Evolutionary conservation across 1,140 invertebrate species (phyloP), one percentile per base, ranked within the genome.

Genomic region (Liolophura sinensis): DNA sequence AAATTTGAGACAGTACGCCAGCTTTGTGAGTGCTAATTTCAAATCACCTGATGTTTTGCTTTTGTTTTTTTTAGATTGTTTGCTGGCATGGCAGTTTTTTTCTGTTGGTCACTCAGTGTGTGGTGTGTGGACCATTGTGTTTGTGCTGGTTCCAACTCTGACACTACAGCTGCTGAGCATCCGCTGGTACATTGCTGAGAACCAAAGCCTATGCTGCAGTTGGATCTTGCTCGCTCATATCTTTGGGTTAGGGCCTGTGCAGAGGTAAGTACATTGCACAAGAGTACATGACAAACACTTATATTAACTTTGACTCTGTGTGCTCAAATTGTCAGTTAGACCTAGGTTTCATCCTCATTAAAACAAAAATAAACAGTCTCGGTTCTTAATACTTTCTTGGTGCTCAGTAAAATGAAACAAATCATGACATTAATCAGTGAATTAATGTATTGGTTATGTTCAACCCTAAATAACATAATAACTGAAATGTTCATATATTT

Each of bases 151-250:
- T 0, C 69, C 77, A 40, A 51, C 65, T 0, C 1, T 80, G 3
- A 15, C 76, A 14, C 75, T 78, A 61, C 73, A 72, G 56, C 62
- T 73, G 0, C 75, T 78, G 70, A 78, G 78, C 54, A 60, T 77
- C 6, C 67, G 69, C 22, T 80, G 78, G 78, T 72, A 76, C 48
- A 51, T 73, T 14, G 56, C 68, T 27, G 77, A 80, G 31, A 40
- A 40, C 3, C 40, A 59, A 58, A 48, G 63, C 70, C 6, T 49
- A 66, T 0, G 70, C 62, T 15, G 58, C 16, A 52, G 46, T 49
- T 20, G 25, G 6, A 64, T 56, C 14, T 50, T 71, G 15, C 48
- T 74, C 9, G 31, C 24, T 56, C 63, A 20, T 76, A 79, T 58
- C 24, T 74, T 4, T 64, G 73, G 14, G 64, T 75, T 5, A 14